Conservation (phyloP, 2,113 vertebrate genomes). For the Sinosuthora webbiana region DNA sequence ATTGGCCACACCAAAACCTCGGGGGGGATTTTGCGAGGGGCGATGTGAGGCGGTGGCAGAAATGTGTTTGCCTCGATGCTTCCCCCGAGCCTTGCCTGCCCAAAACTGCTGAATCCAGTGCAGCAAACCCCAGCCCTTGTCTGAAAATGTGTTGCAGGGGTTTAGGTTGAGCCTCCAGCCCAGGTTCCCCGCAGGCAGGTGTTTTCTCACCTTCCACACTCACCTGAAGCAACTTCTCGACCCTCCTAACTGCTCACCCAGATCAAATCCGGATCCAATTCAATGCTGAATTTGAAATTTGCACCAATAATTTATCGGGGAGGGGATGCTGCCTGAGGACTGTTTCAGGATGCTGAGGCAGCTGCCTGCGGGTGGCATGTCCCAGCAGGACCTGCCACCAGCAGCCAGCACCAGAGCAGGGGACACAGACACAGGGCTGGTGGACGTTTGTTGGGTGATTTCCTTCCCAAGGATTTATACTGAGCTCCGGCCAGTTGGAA, state of each 20-base stretch:
- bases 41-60: fast-evolving
- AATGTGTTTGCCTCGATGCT: fast-evolving
- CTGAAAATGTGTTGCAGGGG: background rate
- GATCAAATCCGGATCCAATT: background rate
- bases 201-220: background rate
- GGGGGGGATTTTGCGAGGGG: fast-evolving
- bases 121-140: fast-evolving
- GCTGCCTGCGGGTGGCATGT: background rate
- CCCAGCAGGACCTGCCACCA: background rate
- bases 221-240: background rate
- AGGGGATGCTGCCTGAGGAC: background rate
- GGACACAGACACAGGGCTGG: background rate
- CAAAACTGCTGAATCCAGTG: background rate
- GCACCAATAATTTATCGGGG: background rate
- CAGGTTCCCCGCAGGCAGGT: background rate
- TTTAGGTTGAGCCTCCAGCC: background rate
- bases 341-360: background rate
- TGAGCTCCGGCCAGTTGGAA: background rate
- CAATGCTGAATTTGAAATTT: background rate
- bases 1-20: background rate
- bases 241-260: background rate
- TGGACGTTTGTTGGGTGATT: background rate
- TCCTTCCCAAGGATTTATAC: background rate
- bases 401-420: background rate
- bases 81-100: fast-evolving